Evolutionary conservation across 2,113 vertebrate species (phyloP).

Genomic region (Myocastor coypus): DNA sequence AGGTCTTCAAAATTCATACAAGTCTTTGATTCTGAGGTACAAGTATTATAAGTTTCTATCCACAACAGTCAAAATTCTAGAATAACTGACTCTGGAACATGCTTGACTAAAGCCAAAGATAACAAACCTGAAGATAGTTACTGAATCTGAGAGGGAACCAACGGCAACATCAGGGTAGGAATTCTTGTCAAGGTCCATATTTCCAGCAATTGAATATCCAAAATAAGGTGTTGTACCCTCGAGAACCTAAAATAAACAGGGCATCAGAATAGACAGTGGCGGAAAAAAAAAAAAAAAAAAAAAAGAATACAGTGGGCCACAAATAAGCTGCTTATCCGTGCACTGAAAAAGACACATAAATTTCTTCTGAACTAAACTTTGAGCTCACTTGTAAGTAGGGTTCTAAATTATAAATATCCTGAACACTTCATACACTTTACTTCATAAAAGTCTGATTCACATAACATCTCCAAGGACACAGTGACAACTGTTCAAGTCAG

Average conservation of each 20-base stretch:
- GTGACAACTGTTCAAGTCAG: constrained; percentile 6
- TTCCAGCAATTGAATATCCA: constrained; percentile 97
- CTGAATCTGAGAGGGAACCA: constrained; percentile 95
- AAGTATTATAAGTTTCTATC: not conserved
- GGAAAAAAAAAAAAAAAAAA: too few species aligned
- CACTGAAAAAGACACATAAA: constrained; percentile 11
- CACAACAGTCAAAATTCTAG: constrained; percentile 29
- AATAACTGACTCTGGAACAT: not conserved
- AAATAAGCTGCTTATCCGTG: not conserved
- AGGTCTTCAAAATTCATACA: constrained; percentile 47
- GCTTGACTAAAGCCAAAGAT: constrained; percentile 15
- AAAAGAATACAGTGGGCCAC: not conserved
- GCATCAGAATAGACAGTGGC: constrained; percentile 43
- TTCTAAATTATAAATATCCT: constrained; percentile 17
- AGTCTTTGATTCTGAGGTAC: constrained; percentile 6
- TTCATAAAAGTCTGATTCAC: constrained; percentile 38
- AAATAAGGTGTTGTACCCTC: constrained; percentile 90
- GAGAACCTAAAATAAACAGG: constrained; percentile 89
- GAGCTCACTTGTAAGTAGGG: not conserved
- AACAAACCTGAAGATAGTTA: constrained; percentile 93
- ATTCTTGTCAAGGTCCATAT: constrained; percentile 97
- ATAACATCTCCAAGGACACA: constrained; percentile 12
- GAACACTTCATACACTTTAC: not conserved
- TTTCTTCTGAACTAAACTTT: constrained; percentile 9
- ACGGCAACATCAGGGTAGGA: constrained; percentile 96